Evolutionary conservation across 1,140 invertebrate genomes (phyloP).

Genomic region (Apocrypta bakeri): DNA sequence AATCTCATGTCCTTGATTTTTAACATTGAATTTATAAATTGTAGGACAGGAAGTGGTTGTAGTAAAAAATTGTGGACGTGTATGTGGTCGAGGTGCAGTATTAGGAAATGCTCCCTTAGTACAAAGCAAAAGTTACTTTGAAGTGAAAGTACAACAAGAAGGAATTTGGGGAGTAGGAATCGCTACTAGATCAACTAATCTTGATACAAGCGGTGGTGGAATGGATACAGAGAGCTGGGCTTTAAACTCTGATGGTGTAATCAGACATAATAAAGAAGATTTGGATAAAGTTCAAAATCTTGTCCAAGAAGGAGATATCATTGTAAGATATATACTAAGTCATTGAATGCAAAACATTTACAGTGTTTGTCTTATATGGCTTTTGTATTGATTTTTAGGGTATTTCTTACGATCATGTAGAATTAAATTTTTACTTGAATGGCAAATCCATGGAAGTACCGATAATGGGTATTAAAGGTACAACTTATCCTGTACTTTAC

Average conservation of each 20-base stretch:
- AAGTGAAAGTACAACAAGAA: constrained; percentile 97
- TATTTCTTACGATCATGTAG: constrained; percentile 96
- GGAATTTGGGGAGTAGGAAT: constrained; percentile 97
- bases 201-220: constrained; percentile 88
- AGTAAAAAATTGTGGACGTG: constrained; percentile 95
- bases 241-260: constrained; percentile 89
- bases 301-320: constrained; percentile 94
- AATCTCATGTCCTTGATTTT: neutral
- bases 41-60: constrained; percentile 97
- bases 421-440: constrained; percentile 97
- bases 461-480: constrained; percentile 91
- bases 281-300: constrained; percentile 82
- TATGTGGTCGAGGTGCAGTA: constrained; percentile 96
- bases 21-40: neutral
- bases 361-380: constrained; percentile 38
- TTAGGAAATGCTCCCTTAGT: constrained; percentile 93
- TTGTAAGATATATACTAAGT: constrained; percentile 77
- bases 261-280: constrained; percentile 89
- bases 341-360: constrained; percentile 17
- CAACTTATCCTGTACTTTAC: constrained; percentile 94
- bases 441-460: constrained; percentile 90
- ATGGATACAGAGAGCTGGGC: constrained; percentile 95
- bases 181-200: constrained; percentile 89
- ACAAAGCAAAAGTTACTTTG: constrained; percentile 99
- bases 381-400: constrained; percentile 78